Evolutionary conservation across 2,113 vertebrate species (phyloP).

Genomic region (Oplegnathus fasciatus): DNA sequence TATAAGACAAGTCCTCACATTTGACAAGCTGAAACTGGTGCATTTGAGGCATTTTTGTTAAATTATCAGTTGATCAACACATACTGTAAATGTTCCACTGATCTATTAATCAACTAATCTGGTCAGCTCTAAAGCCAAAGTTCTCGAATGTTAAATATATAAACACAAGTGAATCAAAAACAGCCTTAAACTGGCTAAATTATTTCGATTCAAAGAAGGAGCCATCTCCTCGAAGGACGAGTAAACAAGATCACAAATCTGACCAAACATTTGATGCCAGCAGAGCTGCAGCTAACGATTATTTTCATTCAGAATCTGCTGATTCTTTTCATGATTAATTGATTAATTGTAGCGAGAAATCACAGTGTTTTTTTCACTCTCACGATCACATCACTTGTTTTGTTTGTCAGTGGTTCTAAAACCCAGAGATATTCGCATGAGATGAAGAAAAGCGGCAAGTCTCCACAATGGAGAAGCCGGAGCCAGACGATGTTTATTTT

Average conservation of each 20-base stretch:
- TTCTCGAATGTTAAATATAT: background rate
- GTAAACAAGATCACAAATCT: background rate
- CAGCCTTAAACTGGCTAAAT: background rate
- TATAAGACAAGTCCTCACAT: background rate
- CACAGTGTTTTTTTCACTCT: no score
- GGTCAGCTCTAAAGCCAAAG: background rate
- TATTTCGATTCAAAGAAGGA: background rate
- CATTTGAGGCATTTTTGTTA: background rate
- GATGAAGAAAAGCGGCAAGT: background rate
- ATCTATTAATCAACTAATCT: background rate
- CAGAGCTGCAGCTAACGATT: background rate
- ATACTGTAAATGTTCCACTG: background rate
- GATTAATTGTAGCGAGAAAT: background rate
- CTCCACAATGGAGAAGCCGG: background rate
- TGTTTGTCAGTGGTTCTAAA: background rate
- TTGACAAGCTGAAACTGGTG: background rate
- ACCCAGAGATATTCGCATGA: background rate
- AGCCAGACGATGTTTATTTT: background rate
- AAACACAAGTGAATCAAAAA: constrained; percentile 6
- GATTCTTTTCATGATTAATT: background rate
- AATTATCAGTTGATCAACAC: background rate
- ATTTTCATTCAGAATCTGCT: background rate
- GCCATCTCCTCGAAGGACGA: background rate
- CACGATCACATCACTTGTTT: background rate
- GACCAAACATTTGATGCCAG: constrained; percentile 1